Base-by-base conservation (phyloP, 2,888 invertebrate genomes). In the Drosophila quinaria region DNA sequence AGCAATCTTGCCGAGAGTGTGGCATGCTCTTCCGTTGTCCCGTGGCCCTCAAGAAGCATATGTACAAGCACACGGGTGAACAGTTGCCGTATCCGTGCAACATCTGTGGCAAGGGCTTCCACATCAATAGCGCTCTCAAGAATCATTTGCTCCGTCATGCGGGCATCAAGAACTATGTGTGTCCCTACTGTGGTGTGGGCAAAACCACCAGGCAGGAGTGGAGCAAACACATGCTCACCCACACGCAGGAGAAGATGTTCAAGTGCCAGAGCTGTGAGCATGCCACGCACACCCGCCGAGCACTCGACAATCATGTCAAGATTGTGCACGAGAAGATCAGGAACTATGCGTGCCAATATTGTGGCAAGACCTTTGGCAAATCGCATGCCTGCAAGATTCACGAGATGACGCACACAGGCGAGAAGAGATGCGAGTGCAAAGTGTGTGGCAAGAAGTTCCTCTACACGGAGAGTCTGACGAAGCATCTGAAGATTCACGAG, bases 161-260 rank as follows among this genome's bases (percentile, higher is more conserved):
- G 0, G 92, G 92, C 8, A 92, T 92, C 33, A 91, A 91, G 60
- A 92, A 92, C 68, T 92, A 91, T 61, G 91, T 92, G 8, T 92
- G 92, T 33, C 91, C 92, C 0, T 90, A 92, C 29, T 92, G 92
- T 68, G 92, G 92, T 11, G 90, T 91, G 31, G 91, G 90, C 0
- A 92, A 92, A 46, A 92, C 92, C 2, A 92, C 92, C 0, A 78
- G 92, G 0, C 91, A 91, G 56, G 92, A 92, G 47, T 88, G 92
- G 87, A 92, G 91, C 51, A 91, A 90, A 13, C 92, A 92, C 58
- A 75, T 92, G 3, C 87, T 91, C 13, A 92, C 90, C 1, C 92
- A 92, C 68, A 92, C 92, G 1, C 90, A 91, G 52, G 92, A 92
- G 42, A 92, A 91, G 63, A 90, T 88, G 69, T 92, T 91, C 58